Conservation (phyloP, 2,888 invertebrate species). For the Unio pictorum region DNA sequence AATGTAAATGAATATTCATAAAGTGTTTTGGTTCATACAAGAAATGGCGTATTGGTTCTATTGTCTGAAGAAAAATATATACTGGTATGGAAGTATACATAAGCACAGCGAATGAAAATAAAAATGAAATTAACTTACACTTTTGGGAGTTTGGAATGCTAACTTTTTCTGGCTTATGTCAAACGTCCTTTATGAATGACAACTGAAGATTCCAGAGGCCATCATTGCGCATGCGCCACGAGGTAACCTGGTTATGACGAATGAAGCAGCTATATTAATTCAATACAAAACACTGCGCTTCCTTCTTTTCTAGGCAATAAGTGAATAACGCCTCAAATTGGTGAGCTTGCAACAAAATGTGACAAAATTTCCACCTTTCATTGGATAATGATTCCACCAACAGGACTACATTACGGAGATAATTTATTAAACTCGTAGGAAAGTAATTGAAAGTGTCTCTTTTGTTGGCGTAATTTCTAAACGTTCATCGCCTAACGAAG, state of each 20-base stretch:
- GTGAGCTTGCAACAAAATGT: conserved; percentile 52
- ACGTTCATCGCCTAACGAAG: conserved; percentile 44
- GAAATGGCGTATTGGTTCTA: too few relatives aligned
- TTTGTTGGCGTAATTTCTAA: conserved; percentile 59
- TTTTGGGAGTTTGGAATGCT: too few relatives aligned
- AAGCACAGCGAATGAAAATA: too few relatives aligned
- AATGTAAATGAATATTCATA: too few relatives aligned
- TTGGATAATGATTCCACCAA: conserved; percentile 51
- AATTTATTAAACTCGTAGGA: conserved; percentile 55
- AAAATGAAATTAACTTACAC: too few relatives aligned
- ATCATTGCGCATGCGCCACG: conserved; percentile 42
- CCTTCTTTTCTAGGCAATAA: conserved; percentile 45
- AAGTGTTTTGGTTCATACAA: too few relatives aligned
- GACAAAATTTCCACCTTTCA: conserved; percentile 56
- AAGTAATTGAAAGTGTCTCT: conserved; percentile 62
- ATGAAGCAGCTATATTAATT: conserved; percentile 53
- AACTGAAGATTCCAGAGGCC: conserved; percentile 44
- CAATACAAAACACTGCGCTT: conserved; percentile 58
- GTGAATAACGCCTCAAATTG: conserved; percentile 56
- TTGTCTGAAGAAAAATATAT: too few relatives aligned
- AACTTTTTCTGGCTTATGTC: too few relatives aligned
- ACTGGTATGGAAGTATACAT: too few relatives aligned
- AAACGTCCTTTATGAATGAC: conserved; percentile 31
- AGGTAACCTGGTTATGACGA: conserved; percentile 46
- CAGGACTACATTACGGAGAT: conserved; percentile 49